Base-by-base conservation (phyloP, 2,888 invertebrate genomes). In the Nomada flava region DNA sequence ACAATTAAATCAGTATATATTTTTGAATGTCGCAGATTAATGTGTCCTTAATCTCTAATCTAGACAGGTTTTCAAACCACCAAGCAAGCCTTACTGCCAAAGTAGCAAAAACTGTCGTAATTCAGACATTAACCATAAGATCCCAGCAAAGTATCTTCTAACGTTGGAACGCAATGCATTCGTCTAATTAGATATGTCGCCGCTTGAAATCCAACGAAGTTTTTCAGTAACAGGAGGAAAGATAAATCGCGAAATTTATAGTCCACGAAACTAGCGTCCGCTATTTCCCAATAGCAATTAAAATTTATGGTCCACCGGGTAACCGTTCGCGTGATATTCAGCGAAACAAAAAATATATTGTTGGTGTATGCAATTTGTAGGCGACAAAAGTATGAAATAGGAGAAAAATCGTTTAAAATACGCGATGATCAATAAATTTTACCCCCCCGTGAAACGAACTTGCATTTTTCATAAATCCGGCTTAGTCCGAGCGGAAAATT, bases 401-500 rank as follows among this genome's bases (percentile, higher is more conserved):
- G 20, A 60, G 60, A 59, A 59, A 55, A 60, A 62, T 53, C 50
- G 71, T 62, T 29, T 65, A 47, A 59, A 65, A 81, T 73, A 72
- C 44, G 63, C 55, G 42, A 57, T 15, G 55, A 52, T 73, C 68
- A 11, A 68, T 73, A 73, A 80, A 80, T 73, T 69, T 29, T n/a
- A 18, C 29, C 44, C 36, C 42, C 20, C 68, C 63, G 63, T 73
- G 73, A 73, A 73, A 79, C 63, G 72, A 60, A 53, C 53, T 52
- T 69, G 73, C 47, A 73, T 69, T 73, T 59, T 69, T 76, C 29
- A 65, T 65, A 53, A 80, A 80, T 80, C 29, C 50, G 26, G 23
- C 23, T 62, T 57, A 69, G 23, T 7, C 57, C 44, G n/a, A 69
- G 62, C 80, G 59, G 73, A 57, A 81, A 81, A 81, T 81, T 81